Conservation (phyloP, 2,113 vertebrate species). For the Brienomyrus brachyistius region DNA sequence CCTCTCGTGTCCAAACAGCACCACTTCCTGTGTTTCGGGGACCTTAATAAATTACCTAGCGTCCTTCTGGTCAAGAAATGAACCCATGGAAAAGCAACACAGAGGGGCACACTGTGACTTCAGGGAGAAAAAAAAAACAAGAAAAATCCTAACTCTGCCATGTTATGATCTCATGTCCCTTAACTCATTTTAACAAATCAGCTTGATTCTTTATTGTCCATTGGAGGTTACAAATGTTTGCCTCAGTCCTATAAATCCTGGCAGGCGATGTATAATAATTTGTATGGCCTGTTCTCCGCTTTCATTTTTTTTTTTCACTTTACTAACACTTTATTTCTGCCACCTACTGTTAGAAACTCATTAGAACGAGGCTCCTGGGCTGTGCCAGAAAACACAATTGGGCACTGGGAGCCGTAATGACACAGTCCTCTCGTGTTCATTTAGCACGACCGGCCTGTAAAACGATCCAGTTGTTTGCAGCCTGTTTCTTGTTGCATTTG, state of each 20-base stretch:
- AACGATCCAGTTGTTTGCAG: background rate
- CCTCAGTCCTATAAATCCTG: slow-evolving; percentile 36
- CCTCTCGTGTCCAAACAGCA: background rate
- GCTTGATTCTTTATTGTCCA: slow-evolving; percentile 35
- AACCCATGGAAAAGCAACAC: background rate
- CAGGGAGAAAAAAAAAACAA: slow-evolving; percentile 11
- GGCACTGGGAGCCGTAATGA: slow-evolving; percentile 11
- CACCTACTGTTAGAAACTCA: slow-evolving; percentile 29
- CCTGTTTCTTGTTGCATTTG: background rate
- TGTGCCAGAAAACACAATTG: slow-evolving; percentile 18
- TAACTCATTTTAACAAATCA: slow-evolving; percentile 43
- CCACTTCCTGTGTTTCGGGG: slow-evolving; percentile 1
- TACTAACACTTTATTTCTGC: slow-evolving; percentile 30
- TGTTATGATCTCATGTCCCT: slow-evolving; percentile 43
- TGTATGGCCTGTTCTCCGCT: slow-evolving; percentile 29
- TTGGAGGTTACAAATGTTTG: slow-evolving; percentile 26
- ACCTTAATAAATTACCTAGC: slow-evolving; percentile 16
- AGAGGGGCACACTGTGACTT: slow-evolving; percentile 14
- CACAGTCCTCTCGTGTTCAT: background rate
- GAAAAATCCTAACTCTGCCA: slow-evolving; percentile 31
- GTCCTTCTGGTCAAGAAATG: slow-evolving; percentile 12
- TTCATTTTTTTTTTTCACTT: slow-evolving; percentile 23
- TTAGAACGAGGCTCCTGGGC: slow-evolving; percentile 15
- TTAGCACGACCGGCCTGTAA: background rate
- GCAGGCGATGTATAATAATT: slow-evolving; percentile 31